phyloP scores from a whole-genome alignment of 1,140 invertebrate species.

The Aleiodes sp. region DNA sequence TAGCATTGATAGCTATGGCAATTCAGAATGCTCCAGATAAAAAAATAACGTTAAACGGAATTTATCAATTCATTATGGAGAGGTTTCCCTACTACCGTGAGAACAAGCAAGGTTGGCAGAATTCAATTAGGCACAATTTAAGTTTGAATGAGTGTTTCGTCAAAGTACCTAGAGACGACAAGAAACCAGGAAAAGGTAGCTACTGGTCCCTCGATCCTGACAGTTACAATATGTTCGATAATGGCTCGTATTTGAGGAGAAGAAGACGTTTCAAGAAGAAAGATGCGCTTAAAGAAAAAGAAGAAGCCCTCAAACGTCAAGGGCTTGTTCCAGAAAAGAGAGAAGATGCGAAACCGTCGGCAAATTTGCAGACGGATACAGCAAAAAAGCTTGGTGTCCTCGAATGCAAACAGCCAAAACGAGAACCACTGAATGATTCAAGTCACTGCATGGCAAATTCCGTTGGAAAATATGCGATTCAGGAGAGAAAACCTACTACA shows the following conservation, averaged over 20 bases:
- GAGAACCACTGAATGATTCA: constrained; percentile 71
- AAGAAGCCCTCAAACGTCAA: constrained; percentile 84
- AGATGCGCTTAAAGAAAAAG: constrained; percentile 87
- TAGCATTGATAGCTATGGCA: constrained; percentile 98
- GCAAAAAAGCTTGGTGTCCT: constrained; percentile 54
- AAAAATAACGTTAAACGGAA: constrained; percentile 95
- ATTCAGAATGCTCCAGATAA: constrained; percentile 94
- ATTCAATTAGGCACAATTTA: constrained; percentile 95
- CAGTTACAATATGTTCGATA: constrained; percentile 98
- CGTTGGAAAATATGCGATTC: constrained; percentile 59
- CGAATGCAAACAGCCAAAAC: constrained; percentile 71
- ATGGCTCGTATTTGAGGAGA: constrained; percentile 92
- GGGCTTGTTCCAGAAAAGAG: constrained; percentile 71
- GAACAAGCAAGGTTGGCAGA: constrained; percentile 96
- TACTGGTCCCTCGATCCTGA: constrained; percentile 98
- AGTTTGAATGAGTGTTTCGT: constrained; percentile 99
- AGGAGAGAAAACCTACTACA: constrained; percentile 53
- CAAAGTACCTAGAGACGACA: constrained; percentile 91
- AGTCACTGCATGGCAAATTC: constrained; percentile 56
- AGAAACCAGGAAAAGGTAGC: constrained; percentile 95
- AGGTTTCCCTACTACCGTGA: constrained; percentile 97
- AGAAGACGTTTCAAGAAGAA: constrained; percentile 96
- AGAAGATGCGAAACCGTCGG: constrained; percentile 55
- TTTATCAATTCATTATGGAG: constrained; percentile 99
- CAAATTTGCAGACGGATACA: constrained; percentile 29